Base-by-base conservation (phyloP, 64 coral and sea anemone genomes). In the Montipora foliosa region DNA sequence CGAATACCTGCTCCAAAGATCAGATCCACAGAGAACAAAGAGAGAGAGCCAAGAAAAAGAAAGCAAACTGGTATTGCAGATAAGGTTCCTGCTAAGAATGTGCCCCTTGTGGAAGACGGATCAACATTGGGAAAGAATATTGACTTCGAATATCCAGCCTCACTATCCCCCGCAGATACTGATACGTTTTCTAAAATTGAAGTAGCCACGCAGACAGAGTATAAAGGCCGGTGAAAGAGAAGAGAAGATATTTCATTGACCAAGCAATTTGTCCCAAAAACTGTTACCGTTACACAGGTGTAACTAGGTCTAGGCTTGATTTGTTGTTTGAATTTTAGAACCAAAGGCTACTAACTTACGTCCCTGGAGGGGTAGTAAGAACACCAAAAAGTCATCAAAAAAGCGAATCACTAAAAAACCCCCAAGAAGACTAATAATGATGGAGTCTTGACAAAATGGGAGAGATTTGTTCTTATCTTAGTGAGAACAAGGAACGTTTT, bases 401-500 rank as follows among this genome's bases (percentile, higher is more conserved):
- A 49, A 77, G 44, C 75, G 75, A 25, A 73, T 48, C 82, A 74
- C 66, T 73, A 8, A 82, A 8, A 82, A 74, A 78, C 44, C 29
- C 58, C 74, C 25, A 76, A 82, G 69, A 78, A 75, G 83, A 79
- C 53, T 57, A 57, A 57, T 11, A 57, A 57, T 57, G 53, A 57
- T 57, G 53, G 53, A 89, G 51, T 81, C 73, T 60, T 94, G 44
- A 70, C 69, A 29, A 84, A 53, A 68, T 29, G 29, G 29, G 29
- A 29, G 29, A 29, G 0, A 29, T 29, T 29, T 29, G 1, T 29
- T 29, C 77, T 93, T 52, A 93, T 84, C 47, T 69, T 93, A 80
- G 91, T 93, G 47, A 93, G 92, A 78, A 94, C 87, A 45, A 81
- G 84, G 76, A 94, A 81, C 61, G 71, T 29, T 29, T 29, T 29